Conservation (phyloP, 2,797 vertebrate species). For the Melanotaenia trifasciata region DNA sequence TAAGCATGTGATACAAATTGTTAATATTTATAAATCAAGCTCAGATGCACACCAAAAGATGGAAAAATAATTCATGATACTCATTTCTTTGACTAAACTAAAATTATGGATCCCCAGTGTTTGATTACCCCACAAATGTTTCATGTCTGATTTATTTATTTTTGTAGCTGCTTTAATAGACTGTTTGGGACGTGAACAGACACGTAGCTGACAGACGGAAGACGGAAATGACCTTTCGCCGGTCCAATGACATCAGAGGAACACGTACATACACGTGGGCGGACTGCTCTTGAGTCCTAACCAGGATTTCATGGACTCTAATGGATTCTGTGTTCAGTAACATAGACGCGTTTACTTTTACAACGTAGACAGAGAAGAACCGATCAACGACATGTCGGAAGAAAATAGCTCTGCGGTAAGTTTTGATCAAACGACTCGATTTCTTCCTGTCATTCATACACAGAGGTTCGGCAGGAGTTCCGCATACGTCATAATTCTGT, state of each 20-base stretch:
- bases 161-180: no score
- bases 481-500: background rate
- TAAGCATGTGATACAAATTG: no score
- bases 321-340: background rate
- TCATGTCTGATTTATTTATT: no score
- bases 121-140: no score
- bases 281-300: background rate
- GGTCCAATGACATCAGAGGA: constrained; percentile 46
- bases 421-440: background rate
- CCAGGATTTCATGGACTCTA: background rate
- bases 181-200: no score
- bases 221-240: constrained; percentile 67
- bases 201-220: constrained; percentile 25
- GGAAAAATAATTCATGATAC: no score
- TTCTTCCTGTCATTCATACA: background rate
- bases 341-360: background rate
- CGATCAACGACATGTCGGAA: constrained; percentile 60
- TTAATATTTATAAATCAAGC: no score
- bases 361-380: background rate
- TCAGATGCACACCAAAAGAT: no score
- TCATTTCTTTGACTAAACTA: no score
- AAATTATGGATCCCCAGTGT: no score
- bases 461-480: background rate
- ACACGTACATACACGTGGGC: constrained; percentile 34
- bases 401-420: constrained; percentile 59